These are phyloP conservation scores for Todus mexicanus DNA, from an alignment of 2,797 vertebrate species.

Conservation along the genomic window DNA sequence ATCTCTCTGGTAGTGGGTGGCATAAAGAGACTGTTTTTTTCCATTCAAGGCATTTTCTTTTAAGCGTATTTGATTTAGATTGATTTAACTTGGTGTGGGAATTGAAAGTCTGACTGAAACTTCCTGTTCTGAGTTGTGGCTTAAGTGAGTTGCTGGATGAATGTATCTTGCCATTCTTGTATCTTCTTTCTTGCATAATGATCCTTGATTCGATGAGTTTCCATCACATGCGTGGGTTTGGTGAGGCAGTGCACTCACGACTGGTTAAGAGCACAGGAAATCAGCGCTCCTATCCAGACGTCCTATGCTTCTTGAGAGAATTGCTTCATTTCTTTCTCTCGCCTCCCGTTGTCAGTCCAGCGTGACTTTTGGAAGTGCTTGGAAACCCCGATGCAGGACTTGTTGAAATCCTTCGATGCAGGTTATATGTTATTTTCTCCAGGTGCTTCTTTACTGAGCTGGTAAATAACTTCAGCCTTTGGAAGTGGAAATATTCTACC, in stretches of 20 bases:
- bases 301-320: not conserved
- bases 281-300: not conserved
- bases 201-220: conserved; percentile 38
- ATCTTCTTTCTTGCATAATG: conserved; percentile 30
- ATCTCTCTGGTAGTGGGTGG: conserved; percentile 47
- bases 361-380: not conserved
- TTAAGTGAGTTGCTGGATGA: conserved; percentile 28
- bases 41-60: conserved; percentile 41
- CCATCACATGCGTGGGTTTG: conserved; percentile 28
- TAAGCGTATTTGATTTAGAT: conserved; percentile 40
- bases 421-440: not conserved
- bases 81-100: conserved; percentile 47
- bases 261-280: conserved; percentile 40
- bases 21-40: conserved; percentile 34
- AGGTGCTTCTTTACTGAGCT: not conserved
- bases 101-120: conserved; percentile 61
- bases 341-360: not conserved
- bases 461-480: not conserved
- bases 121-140: conserved; percentile 61
- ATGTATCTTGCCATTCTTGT: not conserved
- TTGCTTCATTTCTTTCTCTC: not conserved
- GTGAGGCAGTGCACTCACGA: not conserved
- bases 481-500: not conserved
- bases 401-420: not conserved
- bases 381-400: not conserved